These are phyloP conservation scores for Megamerina dolium DNA, from an alignment of 2,888 invertebrate genomes.

Conservation along the genomic window DNA sequence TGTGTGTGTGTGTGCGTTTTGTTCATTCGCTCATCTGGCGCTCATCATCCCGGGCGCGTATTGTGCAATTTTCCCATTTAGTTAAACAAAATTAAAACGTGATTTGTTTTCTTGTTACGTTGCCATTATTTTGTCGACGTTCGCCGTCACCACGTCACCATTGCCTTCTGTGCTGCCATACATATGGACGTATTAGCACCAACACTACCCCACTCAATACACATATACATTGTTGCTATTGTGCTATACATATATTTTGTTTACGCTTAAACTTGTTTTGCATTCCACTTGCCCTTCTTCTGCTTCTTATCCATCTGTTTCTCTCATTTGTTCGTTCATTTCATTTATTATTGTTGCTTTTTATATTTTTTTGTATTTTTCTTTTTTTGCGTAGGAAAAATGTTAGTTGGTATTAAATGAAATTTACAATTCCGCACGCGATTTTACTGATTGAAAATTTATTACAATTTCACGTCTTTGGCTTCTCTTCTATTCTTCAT, in stretches of 20 bases:
- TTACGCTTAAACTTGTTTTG: too few relatives aligned
- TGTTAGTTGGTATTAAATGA: constrained; percentile 18
- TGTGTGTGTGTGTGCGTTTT: too few relatives aligned
- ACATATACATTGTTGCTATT: too few relatives aligned
- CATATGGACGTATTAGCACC: too few relatives aligned
- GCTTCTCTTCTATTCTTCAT: too few relatives aligned
- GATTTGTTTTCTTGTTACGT: constrained; percentile 43
- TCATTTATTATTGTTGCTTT: not conserved
- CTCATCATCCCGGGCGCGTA: not conserved
- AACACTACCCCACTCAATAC: too few relatives aligned
- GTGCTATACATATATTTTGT: too few relatives aligned
- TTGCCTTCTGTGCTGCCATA: too few relatives aligned
- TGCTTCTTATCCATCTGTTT: not conserved
- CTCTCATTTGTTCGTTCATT: not conserved
- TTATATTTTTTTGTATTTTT: constrained; percentile 5
- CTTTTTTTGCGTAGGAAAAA: constrained; percentile 3
- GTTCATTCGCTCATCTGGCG: too few relatives aligned
- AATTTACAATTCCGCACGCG: constrained; percentile 20
- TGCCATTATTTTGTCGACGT: constrained; percentile 18
- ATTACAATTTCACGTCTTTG: constrained; percentile 18
- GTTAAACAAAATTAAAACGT: constrained; percentile 46
- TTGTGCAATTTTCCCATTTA: constrained; percentile 37
- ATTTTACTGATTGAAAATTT: constrained; percentile 20
- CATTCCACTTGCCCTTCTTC: constrained; percentile 5
- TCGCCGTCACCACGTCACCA: not conserved